Evolutionary conservation across 2,113 vertebrate species (phyloP).

Genomic region (Hippocampus guttulatus): DNA sequence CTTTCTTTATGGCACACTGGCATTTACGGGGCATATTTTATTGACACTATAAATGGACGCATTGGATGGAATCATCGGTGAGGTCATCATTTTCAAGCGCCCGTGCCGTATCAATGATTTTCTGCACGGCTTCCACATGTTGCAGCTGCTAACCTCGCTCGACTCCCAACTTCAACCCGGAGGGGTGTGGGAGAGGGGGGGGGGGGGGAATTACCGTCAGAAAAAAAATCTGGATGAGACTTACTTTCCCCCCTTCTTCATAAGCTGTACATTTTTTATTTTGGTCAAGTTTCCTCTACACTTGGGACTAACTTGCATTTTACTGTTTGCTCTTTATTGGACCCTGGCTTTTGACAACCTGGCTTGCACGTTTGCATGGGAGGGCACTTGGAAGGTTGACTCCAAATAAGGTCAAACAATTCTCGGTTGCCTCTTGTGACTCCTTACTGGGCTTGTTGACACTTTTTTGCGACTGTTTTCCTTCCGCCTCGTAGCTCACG

Average conservation of each 20-base stretch:
- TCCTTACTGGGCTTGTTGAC: not conserved
- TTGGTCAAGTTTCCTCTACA: too few species aligned
- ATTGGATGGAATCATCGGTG: not conserved
- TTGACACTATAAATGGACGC: not conserved
- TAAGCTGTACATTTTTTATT: too few species aligned
- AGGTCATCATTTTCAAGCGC: constrained; percentile 5
- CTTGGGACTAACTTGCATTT: too few species aligned
- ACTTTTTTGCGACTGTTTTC: constrained; percentile 17
- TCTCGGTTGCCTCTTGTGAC: constrained; percentile 45
- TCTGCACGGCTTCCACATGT: not conserved
- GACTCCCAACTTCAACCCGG: too few species aligned
- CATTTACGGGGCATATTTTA: constrained; percentile 26
- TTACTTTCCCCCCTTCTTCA: too few species aligned
- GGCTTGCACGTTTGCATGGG: constrained; percentile 8
- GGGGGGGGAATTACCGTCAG: too few species aligned
- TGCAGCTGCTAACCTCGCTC: too few species aligned
- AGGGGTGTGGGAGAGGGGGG: too few species aligned
- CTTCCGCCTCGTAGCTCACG: constrained; percentile 64
- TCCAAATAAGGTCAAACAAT: constrained; percentile 77
- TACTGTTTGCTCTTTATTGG: too few species aligned
- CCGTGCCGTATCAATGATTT: too few species aligned
- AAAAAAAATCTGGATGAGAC: too few species aligned
- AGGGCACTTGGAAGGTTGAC: constrained; percentile 3
- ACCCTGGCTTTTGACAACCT: constrained; percentile 15
- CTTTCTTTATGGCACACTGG: not conserved